These are phyloP conservation scores for Ciconia stormi DNA, from an alignment of 2,113 vertebrate species.

Conservation along the genomic window DNA sequence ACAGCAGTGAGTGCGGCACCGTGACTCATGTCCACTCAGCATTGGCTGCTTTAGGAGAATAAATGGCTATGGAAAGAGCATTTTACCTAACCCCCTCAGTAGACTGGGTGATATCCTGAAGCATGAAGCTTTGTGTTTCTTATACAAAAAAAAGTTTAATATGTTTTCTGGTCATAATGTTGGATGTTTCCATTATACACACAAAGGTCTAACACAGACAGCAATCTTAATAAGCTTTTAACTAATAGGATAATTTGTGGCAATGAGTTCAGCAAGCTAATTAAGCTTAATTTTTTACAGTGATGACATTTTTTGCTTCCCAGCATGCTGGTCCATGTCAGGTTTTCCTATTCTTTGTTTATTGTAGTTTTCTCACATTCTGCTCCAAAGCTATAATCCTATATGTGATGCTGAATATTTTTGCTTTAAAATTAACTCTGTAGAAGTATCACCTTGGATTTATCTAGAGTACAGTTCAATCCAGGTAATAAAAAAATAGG, in stretches of 20 bases:
- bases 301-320: neutral
- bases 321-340: neutral
- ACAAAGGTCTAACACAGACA: neutral
- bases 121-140: neutral
- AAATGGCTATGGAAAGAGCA: neutral
- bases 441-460: neutral
- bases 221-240: neutral
- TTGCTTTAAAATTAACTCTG: neutral
- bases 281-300: neutral
- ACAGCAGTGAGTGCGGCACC: neutral
- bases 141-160: neutral
- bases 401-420: neutral
- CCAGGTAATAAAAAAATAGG: neutral
- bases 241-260: neutral
- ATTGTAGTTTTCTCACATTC: neutral
- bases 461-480: neutral
- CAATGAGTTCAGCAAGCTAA: neutral
- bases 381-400: neutral
- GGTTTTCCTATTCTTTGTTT: neutral
- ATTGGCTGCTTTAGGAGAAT: neutral
- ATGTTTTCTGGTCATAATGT: neutral
- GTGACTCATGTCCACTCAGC: rapidly evolving
- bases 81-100: neutral
- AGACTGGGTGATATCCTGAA: neutral
- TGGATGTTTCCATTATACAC: neutral